phyloP scores from a whole-genome alignment of 2,888 invertebrate genomes.

The Trissoscelio sp. region DNA sequence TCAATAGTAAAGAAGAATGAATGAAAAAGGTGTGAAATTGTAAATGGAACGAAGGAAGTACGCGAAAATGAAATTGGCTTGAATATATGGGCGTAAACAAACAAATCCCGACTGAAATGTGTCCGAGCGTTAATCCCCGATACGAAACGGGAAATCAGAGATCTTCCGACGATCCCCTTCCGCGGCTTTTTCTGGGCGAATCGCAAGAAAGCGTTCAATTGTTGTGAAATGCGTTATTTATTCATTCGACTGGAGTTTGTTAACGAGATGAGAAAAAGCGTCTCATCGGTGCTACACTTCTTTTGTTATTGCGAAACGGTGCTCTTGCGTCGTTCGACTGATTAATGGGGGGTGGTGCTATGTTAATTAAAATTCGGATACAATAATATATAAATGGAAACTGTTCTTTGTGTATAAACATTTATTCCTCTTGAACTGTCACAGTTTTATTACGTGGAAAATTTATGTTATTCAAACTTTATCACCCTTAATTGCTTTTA shows the following conservation, averaged over 20 bases:
- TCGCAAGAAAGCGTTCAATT: constrained; percentile 51
- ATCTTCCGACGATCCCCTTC: background rate
- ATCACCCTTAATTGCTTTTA: constrained; percentile 19
- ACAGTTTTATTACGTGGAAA: background rate
- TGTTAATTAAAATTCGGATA: constrained; percentile 48
- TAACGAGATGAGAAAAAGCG: constrained; percentile 54
- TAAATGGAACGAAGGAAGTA: background rate
- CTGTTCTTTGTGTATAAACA: background rate
- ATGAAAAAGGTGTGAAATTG: background rate
- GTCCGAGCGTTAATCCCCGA: background rate
- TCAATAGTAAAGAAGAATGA: too few relatives aligned
- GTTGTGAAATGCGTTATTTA: constrained; percentile 59
- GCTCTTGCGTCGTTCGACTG: constrained; percentile 35
- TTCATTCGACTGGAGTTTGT: constrained; percentile 49
- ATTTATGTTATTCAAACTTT: constrained; percentile 27
- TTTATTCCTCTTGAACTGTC: background rate
- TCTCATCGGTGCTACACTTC: constrained; percentile 52
- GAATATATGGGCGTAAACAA: background rate
- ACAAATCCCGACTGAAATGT: constrained; percentile 19
- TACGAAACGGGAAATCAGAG: constrained; percentile 15
- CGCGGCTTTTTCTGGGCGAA: background rate
- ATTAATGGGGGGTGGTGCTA: constrained; percentile 44
- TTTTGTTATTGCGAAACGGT: constrained; percentile 53
- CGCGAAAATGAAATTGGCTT: constrained; percentile 18
- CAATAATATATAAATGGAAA: background rate